These are phyloP conservation scores for Sebastes paucispinis DNA, from an alignment of 2,797 vertebrate species.

Conservation along the genomic window DNA sequence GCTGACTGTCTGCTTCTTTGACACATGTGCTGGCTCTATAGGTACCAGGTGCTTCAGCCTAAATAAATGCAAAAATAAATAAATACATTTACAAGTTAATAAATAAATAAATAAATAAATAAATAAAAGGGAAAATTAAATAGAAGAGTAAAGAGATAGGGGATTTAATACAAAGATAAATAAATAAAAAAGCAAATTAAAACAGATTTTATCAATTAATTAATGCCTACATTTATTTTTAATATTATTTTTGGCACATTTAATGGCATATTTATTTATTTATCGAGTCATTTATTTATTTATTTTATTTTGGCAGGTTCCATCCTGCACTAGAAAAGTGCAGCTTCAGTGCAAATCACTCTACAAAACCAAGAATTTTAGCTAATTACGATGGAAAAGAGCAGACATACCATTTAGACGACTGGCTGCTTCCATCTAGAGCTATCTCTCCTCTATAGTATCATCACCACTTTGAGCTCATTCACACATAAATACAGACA, in stretches of 20 bases:
- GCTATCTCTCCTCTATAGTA: no score
- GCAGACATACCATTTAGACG: not conserved
- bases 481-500: not conserved
- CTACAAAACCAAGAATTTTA: not conserved
- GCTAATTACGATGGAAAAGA: not conserved
- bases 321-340: not conserved
- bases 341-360: not conserved
- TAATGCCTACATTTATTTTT: no score
- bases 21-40: not conserved
- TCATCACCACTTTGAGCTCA: not conserved
- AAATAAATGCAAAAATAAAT: no score
- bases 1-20: not conserved
- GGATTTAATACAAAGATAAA: no score
- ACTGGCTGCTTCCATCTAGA: not conserved
- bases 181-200: not conserved
- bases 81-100: no score
- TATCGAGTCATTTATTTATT: not conserved
- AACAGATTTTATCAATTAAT: not conserved
- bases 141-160: no score
- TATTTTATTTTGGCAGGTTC: not conserved
- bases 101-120: no score
- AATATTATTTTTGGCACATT: not conserved
- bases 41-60: not conserved
- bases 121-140: no score
- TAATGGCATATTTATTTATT: not conserved